Percentiles rank a stretch among this genome's conserved stretches.
phyloP scores from a whole-genome alignment of 2,888 invertebrate genomes.

The Pegoplata infirma region DNA sequence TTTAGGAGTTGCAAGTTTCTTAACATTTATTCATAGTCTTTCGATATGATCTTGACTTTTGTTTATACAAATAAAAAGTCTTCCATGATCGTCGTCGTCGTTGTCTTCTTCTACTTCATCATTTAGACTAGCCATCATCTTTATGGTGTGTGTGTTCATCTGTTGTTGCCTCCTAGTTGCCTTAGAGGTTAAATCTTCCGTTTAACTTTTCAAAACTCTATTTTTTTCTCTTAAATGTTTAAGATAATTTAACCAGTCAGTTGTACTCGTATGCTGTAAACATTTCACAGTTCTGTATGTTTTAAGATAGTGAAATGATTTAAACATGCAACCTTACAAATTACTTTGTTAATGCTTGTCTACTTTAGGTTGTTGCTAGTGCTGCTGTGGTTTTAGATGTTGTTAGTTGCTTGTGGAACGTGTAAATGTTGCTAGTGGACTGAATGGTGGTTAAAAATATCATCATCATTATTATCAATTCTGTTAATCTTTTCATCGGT shows the following conservation, averaged over 20 bases:
- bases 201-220: slow-evolving; percentile 6
- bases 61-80: slow-evolving; percentile 17
- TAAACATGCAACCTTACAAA: slow-evolving; percentile 54
- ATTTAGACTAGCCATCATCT: neutral
- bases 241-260: slow-evolving; percentile 43
- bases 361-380: slow-evolving; percentile 27
- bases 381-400: too few species aligned
- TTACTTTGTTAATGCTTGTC: slow-evolving; percentile 42
- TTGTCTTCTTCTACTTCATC: slow-evolving; percentile 2
- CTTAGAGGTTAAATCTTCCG: slow-evolving; percentile 10
- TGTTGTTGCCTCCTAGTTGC: neutral
- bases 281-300: slow-evolving; percentile 12
- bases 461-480: too few species aligned
- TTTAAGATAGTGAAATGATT: slow-evolving; percentile 40
- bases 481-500: slow-evolving; percentile 26
- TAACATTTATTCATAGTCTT: slow-evolving; percentile 20
- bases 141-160: neutral
- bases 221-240: too few species aligned
- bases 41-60: slow-evolving; percentile 44
- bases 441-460: slow-evolving; percentile 18
- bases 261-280: slow-evolving; percentile 32
- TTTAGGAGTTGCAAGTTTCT: slow-evolving; percentile 26
- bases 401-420: slow-evolving; percentile 1
- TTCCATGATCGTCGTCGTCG: neutral
- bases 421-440: slow-evolving; percentile 11